Base-by-base conservation (phyloP, 2,888 invertebrate species). In the Ecliptopera silaceata region DNA sequence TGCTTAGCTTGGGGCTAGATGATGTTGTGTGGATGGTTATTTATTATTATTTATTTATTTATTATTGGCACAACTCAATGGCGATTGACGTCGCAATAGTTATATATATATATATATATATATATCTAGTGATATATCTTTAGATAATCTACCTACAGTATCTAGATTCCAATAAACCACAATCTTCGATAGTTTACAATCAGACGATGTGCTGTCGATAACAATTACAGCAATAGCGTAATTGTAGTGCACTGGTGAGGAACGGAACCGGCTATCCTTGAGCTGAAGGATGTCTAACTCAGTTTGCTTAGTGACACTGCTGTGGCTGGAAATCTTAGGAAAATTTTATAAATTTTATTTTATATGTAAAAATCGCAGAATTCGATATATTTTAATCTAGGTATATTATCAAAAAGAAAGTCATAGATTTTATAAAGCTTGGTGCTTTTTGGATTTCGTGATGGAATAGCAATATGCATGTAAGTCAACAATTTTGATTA, bases 201-300 rank as follows among this genome's bases (percentile, higher is more conserved):
- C 69, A 67, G 57, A 69, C 67, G 66, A 71, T 70, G 66, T 64
- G 59, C 69, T 65, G 60, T 65, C 65, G 65, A 66, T 63, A 61
- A 31, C 53, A 45, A 54, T 56, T 52, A 18, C 63, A 56, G 59
- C 54, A 59, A 59, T 54, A 47, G 54, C 45, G 32, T 53, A 54
- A 53, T 49, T 52, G 61, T 54, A 8, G 42, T 6, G 76, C 84
- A 79, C 74, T 84, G 80, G 77, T 71, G 80, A 76, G 79, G 80
- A 85, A 85, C 86, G 78, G 59, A 62, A 70, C 79, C 70, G 65
- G 85, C 64, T 84, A 74, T 80, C 85, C 85, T 86, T 84, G 54
- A 50, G 66, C 58, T 71, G 64, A 70, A 78, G 79, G 75, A 81
- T 76, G 11, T 63, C 70, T 70, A 63, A 69, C 74, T 71, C 75